A percentile compares a stretch with the other conserved stretches of the same genome.
Evolutionary conservation across 2,113 vertebrate species (phyloP).

Genomic region (Aphelocoma coerulescens): DNA sequence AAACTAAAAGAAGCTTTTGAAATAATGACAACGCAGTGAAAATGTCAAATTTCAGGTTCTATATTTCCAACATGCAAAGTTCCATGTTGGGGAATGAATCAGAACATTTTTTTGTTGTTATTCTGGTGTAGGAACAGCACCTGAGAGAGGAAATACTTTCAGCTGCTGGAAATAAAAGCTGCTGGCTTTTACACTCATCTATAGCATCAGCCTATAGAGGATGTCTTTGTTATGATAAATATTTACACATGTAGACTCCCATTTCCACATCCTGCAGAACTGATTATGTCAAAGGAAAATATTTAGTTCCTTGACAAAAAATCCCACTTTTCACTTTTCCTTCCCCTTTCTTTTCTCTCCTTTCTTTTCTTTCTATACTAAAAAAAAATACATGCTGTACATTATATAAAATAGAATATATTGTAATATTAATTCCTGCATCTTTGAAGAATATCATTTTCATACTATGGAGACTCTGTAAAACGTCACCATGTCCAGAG

Average conservation of each 20-base stretch:
- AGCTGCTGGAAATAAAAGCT: not conserved
- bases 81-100: not conserved
- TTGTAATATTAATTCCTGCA: not conserved
- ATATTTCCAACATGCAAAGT: not conserved
- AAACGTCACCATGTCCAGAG: not conserved
- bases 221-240: not conserved
- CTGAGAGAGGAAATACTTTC: not conserved
- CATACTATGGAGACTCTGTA: not conserved
- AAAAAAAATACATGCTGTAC: not conserved
- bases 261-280: not conserved
- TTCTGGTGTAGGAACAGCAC: not conserved
- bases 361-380: not conserved
- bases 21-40: not conserved
- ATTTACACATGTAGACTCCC: not conserved
- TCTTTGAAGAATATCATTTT: not conserved
- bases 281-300: not conserved
- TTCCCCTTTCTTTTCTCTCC: not conserved
- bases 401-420: not conserved
- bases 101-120: not conserved
- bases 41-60: not conserved
- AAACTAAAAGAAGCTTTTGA: not conserved
- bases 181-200: not conserved
- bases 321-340: accelerated
- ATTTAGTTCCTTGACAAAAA: not conserved
- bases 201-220: not conserved